Conservation (phyloP, 2,113 vertebrate genomes). For the Columba livia region DNA sequence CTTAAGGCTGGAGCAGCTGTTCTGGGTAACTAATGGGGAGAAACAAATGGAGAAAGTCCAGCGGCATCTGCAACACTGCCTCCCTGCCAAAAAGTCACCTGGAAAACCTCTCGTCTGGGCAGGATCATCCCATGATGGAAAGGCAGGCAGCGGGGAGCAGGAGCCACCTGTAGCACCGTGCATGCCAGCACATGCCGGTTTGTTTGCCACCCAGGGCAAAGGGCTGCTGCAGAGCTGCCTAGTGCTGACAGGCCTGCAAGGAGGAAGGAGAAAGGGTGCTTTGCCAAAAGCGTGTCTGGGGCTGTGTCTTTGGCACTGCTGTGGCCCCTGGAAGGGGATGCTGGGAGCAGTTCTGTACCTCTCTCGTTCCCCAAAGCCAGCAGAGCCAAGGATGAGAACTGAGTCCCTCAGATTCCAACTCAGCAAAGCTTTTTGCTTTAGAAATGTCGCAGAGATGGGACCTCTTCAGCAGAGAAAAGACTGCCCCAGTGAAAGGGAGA, state of each 20-base stretch:
- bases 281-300: background rate
- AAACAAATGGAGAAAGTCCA: background rate
- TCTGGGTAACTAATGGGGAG: background rate
- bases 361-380: background rate
- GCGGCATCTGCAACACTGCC: accelerated
- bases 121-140: background rate
- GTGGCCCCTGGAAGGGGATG: accelerated
- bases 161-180: accelerated
- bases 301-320: background rate
- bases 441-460: background rate
- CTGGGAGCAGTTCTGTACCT: background rate
- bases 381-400: background rate
- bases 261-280: background rate
- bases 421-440: background rate
- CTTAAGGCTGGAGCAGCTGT: background rate
- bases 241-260: background rate
- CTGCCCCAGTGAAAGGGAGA: background rate
- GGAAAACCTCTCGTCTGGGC: background rate
- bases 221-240: background rate
- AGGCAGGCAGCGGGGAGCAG: background rate
- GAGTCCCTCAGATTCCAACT: background rate
- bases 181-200: background rate
- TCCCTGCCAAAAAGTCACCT: background rate
- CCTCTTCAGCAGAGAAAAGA: background rate
- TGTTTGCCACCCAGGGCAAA: background rate